Evolutionary conservation across 2,113 vertebrate species (phyloP), one percentile per base, ranked within the genome.

Genomic region (Tylochromis polylepis): DNA sequence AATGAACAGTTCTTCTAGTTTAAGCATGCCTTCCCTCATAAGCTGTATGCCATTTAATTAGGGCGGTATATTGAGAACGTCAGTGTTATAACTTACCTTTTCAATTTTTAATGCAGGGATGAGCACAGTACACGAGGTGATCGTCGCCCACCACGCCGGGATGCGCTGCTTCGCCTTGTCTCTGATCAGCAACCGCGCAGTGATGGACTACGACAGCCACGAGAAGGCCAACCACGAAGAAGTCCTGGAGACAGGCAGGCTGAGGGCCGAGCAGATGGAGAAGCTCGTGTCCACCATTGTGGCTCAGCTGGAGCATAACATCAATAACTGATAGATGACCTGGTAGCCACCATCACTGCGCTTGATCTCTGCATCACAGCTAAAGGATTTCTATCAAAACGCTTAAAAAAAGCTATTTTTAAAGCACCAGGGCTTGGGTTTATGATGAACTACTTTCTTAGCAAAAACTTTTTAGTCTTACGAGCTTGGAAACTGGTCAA

Each of bases 61-160:
- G 20, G 4, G 43, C 29, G 31, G 43, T 3, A 77, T 31, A 51
- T 0, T 51, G 43, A 77, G 43, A 77, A 22, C 2, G 2, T 34
- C 0, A 22, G 49, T 0, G 18, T 4, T 77, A 34, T 18, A 79
- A 56, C 51, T 36, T 46, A 65, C 82, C 49, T 41, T 34, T 29
- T 75, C 1, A 6, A 12, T 3, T 43, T 20, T 22, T 67, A 4
- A 8, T 36, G 49, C 83, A 99, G 98, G 97, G 5, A 99, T 99
- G 98, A 99, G 98, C 95, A 99, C 98, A 0, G 97, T 96, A 2
- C 98, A 97, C 22, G 98, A 99, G 95, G 97, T 98, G 3, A 96
- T 98, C 3, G 96, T 97, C 1, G 97, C 97, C 5, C 95, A 96
- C 4, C 98, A 99, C 9, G 97, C 97, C 0, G 97, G 97, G n/a